These are phyloP conservation scores for Oophaga pumilio DNA, from an alignment of 2,113 vertebrate genomes.

Conservation along the genomic window DNA sequence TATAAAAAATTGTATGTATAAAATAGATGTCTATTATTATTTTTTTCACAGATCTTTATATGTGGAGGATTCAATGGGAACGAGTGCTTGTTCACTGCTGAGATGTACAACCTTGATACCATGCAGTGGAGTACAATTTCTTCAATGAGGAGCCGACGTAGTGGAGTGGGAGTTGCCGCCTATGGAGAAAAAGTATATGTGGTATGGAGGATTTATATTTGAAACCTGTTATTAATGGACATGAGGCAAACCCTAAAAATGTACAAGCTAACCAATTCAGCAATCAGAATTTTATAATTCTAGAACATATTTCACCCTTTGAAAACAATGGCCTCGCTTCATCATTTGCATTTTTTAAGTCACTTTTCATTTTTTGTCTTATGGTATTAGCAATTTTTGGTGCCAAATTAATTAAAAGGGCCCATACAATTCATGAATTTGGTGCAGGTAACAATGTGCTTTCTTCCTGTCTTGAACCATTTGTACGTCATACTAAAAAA, in stretches of 20 bases:
- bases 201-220: constrained; percentile 63
- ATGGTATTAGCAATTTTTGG: no score
- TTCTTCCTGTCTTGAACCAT: no score
- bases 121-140: constrained; percentile 78
- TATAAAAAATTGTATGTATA: background rate
- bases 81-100: constrained; percentile 77
- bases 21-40: background rate
- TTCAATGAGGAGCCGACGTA: constrained; percentile 80
- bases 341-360: no score
- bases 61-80: constrained; percentile 85
- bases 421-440: no score
- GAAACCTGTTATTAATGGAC: background rate
- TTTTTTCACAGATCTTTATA: constrained; percentile 79
- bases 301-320: background rate
- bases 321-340: background rate
- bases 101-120: constrained; percentile 71
- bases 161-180: constrained; percentile 77
- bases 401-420: no score
- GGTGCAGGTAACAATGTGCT: no score
- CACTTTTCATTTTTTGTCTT: no score
- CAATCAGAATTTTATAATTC: no score
- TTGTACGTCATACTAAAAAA: no score
- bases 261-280: no score
- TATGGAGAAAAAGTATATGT: constrained; percentile 75
- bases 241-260: background rate